These are phyloP conservation scores for Glaucidium brasilianum DNA, from an alignment of 2,113 vertebrate genomes.

Conservation along the genomic window DNA sequence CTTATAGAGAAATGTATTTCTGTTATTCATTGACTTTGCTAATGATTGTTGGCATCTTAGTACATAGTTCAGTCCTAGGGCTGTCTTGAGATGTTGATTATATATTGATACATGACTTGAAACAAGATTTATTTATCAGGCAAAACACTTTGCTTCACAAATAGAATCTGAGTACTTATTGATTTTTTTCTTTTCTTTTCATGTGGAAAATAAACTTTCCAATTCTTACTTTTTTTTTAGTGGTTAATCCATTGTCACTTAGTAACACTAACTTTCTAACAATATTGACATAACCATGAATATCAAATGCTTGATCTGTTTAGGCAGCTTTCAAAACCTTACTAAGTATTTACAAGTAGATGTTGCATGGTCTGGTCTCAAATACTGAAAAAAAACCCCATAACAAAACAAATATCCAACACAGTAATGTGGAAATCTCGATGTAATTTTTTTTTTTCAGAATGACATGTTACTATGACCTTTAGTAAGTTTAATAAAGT, in stretches of 20 bases:
- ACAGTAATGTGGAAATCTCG: neutral
- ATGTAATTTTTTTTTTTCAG: neutral
- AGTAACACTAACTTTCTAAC: neutral
- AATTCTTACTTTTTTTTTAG: conserved; percentile 51
- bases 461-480: neutral
- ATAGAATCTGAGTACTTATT: conserved; percentile 38
- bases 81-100: neutral
- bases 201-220: conserved; percentile 24
- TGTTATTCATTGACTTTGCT: neutral
- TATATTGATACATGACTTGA: neutral
- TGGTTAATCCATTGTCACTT: conserved; percentile 16
- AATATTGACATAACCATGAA: neutral
- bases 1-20: neutral
- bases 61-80: neutral
- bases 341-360: neutral
- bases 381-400: neutral
- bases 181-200: conserved; percentile 46
- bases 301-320: neutral
- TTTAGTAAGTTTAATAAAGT: neutral
- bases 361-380: neutral
- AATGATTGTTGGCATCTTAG: neutral
- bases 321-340: neutral
- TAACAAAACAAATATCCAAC: too few species aligned
- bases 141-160: conserved; percentile 41
- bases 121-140: conserved; percentile 46